Evolutionary conservation across 1,140 invertebrate species (phyloP).

Genomic region (Drosophila quadrilineata): DNA sequence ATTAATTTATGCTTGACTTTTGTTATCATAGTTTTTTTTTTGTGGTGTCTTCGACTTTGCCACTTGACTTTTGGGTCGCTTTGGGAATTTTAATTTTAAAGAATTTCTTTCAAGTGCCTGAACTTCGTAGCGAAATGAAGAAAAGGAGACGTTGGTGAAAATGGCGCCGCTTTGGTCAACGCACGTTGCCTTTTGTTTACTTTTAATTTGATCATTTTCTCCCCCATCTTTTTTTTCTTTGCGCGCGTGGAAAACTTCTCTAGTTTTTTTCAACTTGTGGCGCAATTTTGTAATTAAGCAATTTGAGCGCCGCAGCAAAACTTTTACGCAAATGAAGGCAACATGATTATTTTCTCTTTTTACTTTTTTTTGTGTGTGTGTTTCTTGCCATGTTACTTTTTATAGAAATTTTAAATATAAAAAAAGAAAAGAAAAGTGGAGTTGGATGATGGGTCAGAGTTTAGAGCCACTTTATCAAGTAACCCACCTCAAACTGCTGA

Average conservation of each 20-base stretch:
- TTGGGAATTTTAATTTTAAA: constrained; percentile 79
- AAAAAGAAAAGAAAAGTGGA: too few relatives aligned
- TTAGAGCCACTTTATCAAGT: constrained; percentile 7
- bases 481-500: constrained; percentile 59
- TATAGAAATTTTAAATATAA: too few relatives aligned
- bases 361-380: neutral
- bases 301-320: constrained; percentile 69
- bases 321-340: constrained; percentile 74
- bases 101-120: constrained; percentile 51
- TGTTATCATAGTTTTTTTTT: neutral
- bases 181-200: constrained; percentile 72
- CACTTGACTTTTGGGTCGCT: constrained; percentile 72
- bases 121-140: constrained; percentile 56
- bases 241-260: constrained; percentile 13
- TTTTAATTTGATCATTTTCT: constrained; percentile 70
- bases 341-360: constrained; percentile 58
- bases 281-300: constrained; percentile 79
- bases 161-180: constrained; percentile 70
- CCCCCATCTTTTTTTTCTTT: constrained; percentile 8
- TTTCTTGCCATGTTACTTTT: too few relatives aligned
- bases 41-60: constrained; percentile 28
- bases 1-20: constrained; percentile 74
- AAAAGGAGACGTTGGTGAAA: constrained; percentile 24
- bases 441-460: neutral
- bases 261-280: constrained; percentile 52